Percentiles rank a stretch among this genome's conserved stretches.
Evolutionary conservation across 2,797 vertebrate species (phyloP).

Genomic region (Triplophysa yarkandensis): DNA sequence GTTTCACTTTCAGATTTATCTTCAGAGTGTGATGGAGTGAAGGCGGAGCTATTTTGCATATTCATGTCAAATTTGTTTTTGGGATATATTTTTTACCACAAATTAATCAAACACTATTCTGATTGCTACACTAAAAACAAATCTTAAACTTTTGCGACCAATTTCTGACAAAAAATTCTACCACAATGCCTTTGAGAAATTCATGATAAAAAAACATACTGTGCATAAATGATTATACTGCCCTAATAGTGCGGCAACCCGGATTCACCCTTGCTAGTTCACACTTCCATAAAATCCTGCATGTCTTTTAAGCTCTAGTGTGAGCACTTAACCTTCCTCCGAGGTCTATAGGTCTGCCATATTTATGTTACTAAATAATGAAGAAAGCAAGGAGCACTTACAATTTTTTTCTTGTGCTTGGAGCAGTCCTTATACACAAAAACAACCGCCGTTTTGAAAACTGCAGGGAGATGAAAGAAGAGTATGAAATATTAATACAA

Average conservation of each 20-base stretch:
- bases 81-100: no score
- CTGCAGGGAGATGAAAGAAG: constrained; percentile 67
- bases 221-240: not conserved
- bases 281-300: not conserved
- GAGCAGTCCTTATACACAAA: constrained; percentile 94
- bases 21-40: no score
- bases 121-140: no score
- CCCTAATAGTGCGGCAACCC: not conserved
- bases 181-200: not conserved
- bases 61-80: no score
- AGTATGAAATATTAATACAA: constrained; percentile 50
- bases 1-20: no score
- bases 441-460: constrained; percentile 96
- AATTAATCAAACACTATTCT: no score
- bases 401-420: constrained; percentile 94
- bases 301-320: constrained; percentile 31
- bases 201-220: no score
- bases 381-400: constrained; percentile 71
- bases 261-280: not conserved
- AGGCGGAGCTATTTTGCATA: no score
- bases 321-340: not conserved
- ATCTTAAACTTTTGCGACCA: not conserved
- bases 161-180: not conserved
- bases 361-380: constrained; percentile 34
- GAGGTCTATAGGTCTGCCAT: not conserved